A percentile compares a stretch with the other conserved stretches of the same genome.
phyloP scores from a whole-genome alignment of 2,113 vertebrate species.

The Sus scrofa region DNA sequence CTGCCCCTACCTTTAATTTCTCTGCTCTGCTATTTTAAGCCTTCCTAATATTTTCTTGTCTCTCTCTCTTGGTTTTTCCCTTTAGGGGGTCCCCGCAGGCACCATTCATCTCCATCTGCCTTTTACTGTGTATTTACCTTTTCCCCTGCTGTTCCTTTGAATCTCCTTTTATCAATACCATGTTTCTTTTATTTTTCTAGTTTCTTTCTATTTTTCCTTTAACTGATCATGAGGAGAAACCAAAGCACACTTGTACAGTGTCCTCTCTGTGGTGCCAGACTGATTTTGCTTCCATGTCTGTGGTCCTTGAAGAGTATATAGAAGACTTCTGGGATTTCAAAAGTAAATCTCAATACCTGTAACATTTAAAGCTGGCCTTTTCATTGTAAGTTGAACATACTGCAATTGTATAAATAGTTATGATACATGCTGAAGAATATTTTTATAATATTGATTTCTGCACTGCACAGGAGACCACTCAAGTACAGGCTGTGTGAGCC shows the following conservation, averaged over 20 bases:
- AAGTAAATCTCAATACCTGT: background rate
- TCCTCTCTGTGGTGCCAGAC: background rate
- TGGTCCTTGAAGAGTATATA: background rate
- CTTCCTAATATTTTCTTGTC: background rate
- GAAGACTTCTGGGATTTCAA: background rate
- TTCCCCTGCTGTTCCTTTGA: background rate
- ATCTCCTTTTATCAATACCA: background rate
- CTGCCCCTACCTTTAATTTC: no score
- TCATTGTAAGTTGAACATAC: background rate
- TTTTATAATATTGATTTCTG: slow-evolving; percentile 34
- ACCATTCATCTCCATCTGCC: background rate
- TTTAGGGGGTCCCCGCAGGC: background rate
- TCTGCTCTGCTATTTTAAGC: background rate
- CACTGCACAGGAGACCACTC: background rate
- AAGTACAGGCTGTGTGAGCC: background rate
- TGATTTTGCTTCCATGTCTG: background rate
- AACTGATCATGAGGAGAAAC: background rate
- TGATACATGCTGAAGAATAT: background rate
- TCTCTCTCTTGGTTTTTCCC: background rate
- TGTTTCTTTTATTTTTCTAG: background rate
- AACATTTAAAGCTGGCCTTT: background rate
- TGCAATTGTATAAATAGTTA: background rate
- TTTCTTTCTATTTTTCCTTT: background rate
- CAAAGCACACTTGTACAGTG: background rate
- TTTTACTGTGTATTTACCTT: background rate